Conservation (phyloP, 2,113 vertebrate genomes). For the Ophthalmolycus amberensis region DNA sequence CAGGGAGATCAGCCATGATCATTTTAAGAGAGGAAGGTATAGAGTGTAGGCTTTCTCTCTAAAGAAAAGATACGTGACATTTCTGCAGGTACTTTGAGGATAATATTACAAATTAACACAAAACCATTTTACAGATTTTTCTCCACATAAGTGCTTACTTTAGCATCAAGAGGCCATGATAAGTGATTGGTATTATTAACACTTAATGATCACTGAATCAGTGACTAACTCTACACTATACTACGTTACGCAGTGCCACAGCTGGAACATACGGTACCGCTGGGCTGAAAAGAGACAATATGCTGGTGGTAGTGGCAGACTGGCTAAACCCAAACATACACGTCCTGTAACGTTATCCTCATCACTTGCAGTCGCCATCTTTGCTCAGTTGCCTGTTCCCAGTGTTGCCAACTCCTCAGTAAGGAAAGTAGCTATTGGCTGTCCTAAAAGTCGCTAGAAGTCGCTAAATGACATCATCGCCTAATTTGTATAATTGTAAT, state of each 20-base stretch:
- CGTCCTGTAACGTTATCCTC: neutral
- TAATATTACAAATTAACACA: constrained; percentile 2
- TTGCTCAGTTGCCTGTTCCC: neutral
- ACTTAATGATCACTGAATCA: neutral
- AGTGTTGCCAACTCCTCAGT: too few relatives aligned
- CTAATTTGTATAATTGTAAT: too few relatives aligned
- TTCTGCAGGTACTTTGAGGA: neutral
- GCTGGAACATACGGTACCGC: too few relatives aligned
- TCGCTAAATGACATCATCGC: too few relatives aligned
- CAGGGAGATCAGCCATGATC: constrained; percentile 46
- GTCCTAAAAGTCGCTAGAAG: too few relatives aligned
- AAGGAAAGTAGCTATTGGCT: too few relatives aligned
- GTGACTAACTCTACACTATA: neutral
- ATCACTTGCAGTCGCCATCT: neutral
- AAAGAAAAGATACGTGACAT: neutral
- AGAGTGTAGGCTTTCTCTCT: neutral
- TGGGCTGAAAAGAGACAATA: neutral
- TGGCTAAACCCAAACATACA: neutral
- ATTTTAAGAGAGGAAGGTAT: constrained; percentile 14
- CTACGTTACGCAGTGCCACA: neutral
- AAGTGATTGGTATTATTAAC: neutral
- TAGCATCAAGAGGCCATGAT: neutral
- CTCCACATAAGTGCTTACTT: neutral
- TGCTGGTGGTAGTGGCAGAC: neutral
- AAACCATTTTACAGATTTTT: neutral